Percentiles rank a stretch among this genome's conserved stretches.
Conservation (phyloP, 2,113 vertebrate genomes). For the Oplegnathus fasciatus region DNA sequence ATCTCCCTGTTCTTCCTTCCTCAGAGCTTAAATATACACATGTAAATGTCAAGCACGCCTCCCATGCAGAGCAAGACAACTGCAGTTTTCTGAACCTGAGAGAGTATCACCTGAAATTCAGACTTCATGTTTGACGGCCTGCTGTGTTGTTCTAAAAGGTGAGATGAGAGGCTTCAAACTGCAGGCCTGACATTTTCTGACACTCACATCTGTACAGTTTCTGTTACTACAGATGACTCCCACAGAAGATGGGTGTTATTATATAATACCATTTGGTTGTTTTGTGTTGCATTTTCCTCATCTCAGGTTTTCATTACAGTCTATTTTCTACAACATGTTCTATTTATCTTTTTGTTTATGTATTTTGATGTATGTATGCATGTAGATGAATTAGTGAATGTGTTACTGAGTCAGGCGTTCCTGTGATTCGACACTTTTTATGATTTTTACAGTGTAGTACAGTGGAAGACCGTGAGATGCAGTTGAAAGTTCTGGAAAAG, state of each 20-base stretch:
- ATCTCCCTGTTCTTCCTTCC: background rate
- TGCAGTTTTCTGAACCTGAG: background rate
- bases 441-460: too few species aligned
- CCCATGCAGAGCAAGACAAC: background rate
- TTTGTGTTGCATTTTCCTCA: background rate
- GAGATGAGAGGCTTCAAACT: background rate
- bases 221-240: background rate
- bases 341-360: background rate
- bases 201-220: background rate
- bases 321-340: background rate
- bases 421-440: background rate
- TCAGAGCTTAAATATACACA: background rate
- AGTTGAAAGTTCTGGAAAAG: background rate
- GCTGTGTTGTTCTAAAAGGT: constrained; percentile 2
- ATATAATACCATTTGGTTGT: too few species aligned
- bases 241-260: background rate
- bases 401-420: background rate
- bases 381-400: background rate
- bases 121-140: constrained; percentile 18
- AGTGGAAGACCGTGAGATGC: background rate
- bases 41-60: background rate
- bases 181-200: background rate
- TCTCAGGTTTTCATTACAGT: background rate
- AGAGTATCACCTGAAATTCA: background rate
- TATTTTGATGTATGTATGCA: background rate